Evolutionary conservation across 2,113 vertebrate genomes (phyloP), one percentile per base, ranked within the genome.

Genomic region (Entomyzon cyanotis): DNA sequence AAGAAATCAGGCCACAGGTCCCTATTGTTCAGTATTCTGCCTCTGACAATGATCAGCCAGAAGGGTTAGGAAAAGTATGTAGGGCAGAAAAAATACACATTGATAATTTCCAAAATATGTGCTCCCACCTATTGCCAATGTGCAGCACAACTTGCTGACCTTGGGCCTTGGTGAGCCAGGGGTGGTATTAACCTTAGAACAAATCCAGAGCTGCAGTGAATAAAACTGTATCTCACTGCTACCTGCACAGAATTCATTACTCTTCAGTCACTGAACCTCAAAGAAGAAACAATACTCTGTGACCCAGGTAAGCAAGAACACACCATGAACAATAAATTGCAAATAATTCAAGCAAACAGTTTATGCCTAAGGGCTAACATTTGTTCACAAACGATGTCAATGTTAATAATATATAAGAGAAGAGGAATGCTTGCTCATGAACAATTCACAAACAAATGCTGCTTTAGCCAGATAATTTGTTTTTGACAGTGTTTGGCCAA

Each of bases 331-430:
- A 92, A 84, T 50, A 84, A 74, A 84, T 28, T 37, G 39, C 68
- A 92, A 84, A 81, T 88, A 88, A 94, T 84, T 70, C 79, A 95
- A 86, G 86, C 76, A 74, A 88, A 87, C 22, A 91, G 47, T 71
- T 94, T 64, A 60, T 94, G 52, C 69, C 89, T 44, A 64, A 52
- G 42, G 81, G 73, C 81, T 93, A 87, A 65, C 18, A 49, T 73
- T 82, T 69, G 44, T 76, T 89, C 87, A 58, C 53, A 89, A 82
- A 91, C 52, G 63, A 58, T 67, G 84, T 74, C 83, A 86, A 65
- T 35, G 10, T 86, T 53, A 93, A 90, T 80, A 95, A 93, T 60
- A 65, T 12, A 52, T 70, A 74, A 84, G 28, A 11, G 15, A 85
- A 77, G n/a, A 94, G 52, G 25, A 88, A 86, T n/a, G 63, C 68